phyloP scores from a whole-genome alignment of 1,140 invertebrate genomes.

The Halictus rubicundus region DNA sequence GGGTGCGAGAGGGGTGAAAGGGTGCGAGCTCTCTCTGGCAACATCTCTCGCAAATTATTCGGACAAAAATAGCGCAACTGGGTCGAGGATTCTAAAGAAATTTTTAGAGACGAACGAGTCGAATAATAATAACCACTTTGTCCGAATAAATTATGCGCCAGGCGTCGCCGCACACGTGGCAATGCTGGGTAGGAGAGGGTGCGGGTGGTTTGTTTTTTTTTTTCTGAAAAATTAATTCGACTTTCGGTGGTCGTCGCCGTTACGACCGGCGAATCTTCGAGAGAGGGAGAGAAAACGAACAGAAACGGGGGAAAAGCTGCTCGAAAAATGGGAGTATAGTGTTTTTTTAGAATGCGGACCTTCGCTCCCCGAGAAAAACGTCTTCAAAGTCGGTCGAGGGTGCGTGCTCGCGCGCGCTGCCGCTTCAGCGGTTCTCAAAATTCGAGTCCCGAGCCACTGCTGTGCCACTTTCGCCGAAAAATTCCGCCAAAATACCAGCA shows the following conservation, averaged over 20 bases:
- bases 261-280: neutral
- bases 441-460: neutral
- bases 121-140: neutral
- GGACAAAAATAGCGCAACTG: neutral
- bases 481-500: neutral
- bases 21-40: neutral
- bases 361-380: constrained; percentile 21
- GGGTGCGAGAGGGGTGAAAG: no score
- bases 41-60: constrained; percentile 8
- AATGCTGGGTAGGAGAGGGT: no score
- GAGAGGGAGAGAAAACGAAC: no score
- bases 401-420: neutral
- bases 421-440: constrained; percentile 3
- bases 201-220: no score
- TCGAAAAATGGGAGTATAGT: no score
- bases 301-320: no score
- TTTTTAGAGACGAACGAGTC: neutral
- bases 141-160: neutral
- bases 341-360: constrained; percentile 3
- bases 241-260: no score
- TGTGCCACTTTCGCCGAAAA: neutral
- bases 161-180: neutral
- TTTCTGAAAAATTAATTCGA: no score
- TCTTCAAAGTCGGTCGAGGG: constrained; percentile 31
- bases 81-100: constrained; percentile 10